These are phyloP conservation scores for Myotis findleyi DNA, from an alignment of 2,797 vertebrate genomes.

Conservation along the genomic window DNA sequence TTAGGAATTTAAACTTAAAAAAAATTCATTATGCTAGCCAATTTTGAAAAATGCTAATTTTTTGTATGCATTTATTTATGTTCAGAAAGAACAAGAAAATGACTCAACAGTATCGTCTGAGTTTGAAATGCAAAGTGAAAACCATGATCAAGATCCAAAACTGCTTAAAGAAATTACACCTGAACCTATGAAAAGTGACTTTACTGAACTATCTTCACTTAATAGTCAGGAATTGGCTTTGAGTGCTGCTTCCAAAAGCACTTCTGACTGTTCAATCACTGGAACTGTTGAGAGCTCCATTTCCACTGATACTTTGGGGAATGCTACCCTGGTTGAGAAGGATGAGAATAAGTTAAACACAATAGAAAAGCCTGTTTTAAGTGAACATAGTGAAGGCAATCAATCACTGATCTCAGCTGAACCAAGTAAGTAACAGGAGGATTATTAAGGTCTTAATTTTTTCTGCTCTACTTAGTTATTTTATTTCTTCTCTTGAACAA, in stretches of 20 bases:
- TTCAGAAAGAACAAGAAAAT: conserved; percentile 82
- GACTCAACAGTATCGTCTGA: conserved; percentile 35
- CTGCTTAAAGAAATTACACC: conserved; percentile 62
- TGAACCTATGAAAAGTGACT: conserved; percentile 47
- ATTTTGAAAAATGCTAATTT: conserved; percentile 53
- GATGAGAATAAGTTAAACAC: conserved; percentile 57
- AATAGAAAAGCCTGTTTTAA: conserved; percentile 58
- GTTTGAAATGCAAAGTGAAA: conserved; percentile 58
- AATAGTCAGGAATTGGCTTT: conserved; percentile 52
- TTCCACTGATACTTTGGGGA: conserved; percentile 9
- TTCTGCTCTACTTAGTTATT: conserved; percentile 4
- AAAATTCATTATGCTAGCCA: conserved; percentile 32
- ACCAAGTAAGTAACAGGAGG: conserved; percentile 87
- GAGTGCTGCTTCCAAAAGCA: neutral
- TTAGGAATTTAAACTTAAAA: conserved; percentile 21
- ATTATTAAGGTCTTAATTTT: conserved; percentile 29
- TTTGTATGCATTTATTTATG: conserved; percentile 40
- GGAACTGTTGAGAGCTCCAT: conserved; percentile 60
- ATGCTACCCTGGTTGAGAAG: conserved; percentile 31
- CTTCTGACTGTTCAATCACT: conserved; percentile 54
- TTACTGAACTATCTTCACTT: neutral
- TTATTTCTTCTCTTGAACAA: neutral
- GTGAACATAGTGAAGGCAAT: conserved; percentile 81
- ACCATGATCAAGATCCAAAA: conserved; percentile 15
- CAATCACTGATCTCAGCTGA: conserved; percentile 83